Base-by-base conservation (phyloP, 2,113 vertebrate species). In the Climacteris rufus region DNA sequence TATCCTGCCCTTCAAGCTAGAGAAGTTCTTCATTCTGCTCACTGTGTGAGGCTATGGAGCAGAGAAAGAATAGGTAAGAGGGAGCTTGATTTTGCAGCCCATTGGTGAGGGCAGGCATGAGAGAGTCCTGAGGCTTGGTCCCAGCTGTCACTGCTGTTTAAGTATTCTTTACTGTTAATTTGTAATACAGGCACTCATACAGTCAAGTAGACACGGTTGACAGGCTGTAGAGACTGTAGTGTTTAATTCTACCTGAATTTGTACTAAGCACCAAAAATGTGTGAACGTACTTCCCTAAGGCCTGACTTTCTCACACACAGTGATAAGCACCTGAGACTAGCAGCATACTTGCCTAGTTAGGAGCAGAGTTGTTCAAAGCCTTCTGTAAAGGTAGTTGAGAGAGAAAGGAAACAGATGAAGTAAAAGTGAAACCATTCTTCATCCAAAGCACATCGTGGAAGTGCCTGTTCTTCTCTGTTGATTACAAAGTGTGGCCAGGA, bases 1-100 rank as follows among this genome's bases (percentile, higher is more conserved):
- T 96, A 87, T 93, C 87, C 89, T 94, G 75, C 69, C 86, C 64
- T 64, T 94, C 93, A 83, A 83, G 72, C 80, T 92, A 59, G 89
- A 95, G 88, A 94, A 93, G 83, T 96, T 96, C 94, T 94, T 96
- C 91, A 83, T 94, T 92, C 71, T 94, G 68, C 64, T 95, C 80
- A 52, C 89, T 78, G 4, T 66, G 42, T 4, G 56, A 92, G 77
- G 64, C 80, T 88, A 71, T 3, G 5, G 93, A 93, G 54, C 68
- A 84, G 30, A 78, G 69, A 90, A 87, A 95, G 69, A 96, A 94
- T 94, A 94, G 86, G 76, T 92, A 95, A 94, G 72, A 96, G 69
- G 52, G 35, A 94, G 49, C 89, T 96, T 89, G 95, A 92, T 96
- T 94, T 94, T 93, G 81, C 91, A 89, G 94, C 95, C 95, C 72